Conservation (phyloP, 2,113 vertebrate species). For the Hippolais icterina region DNA sequence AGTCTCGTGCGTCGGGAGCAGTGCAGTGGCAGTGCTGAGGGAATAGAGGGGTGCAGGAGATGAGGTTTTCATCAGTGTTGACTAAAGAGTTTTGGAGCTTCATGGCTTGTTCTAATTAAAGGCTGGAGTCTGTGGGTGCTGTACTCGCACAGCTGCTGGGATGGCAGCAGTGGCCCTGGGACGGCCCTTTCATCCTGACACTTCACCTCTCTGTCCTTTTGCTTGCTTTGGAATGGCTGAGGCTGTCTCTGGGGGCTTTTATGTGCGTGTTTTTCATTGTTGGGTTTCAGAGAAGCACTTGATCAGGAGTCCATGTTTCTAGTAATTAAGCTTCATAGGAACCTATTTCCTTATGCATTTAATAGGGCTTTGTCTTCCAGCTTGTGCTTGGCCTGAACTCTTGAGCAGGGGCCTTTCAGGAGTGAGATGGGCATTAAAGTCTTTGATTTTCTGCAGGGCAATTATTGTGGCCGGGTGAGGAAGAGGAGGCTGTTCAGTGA, state of each 20-base stretch:
- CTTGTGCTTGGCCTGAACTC: slow-evolving; percentile 2
- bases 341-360: slow-evolving; percentile 37
- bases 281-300: neutral
- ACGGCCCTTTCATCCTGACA: neutral
- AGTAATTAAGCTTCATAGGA: neutral
- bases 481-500: neutral
- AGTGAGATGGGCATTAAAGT: neutral
- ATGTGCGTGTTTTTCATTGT: neutral
- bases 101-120: neutral
- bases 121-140: neutral
- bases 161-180: neutral
- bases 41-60: rapidly evolving
- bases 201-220: neutral
- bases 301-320: neutral
- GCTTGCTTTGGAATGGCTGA: neutral
- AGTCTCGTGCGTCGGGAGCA: neutral
- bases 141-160: rapidly evolving
- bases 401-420: neutral
- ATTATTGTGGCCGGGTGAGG: slow-evolving; percentile 25
- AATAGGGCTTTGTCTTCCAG: slow-evolving; percentile 6
- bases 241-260: neutral
- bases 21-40: rapidly evolving
- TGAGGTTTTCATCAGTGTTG: neutral
- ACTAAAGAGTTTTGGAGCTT: neutral
- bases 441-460: slow-evolving; percentile 25